Percentiles rank a stretch among this genome's conserved stretches.
phyloP scores from a whole-genome alignment of 1,140 invertebrate genomes.

The Drepana arcuata region DNA sequence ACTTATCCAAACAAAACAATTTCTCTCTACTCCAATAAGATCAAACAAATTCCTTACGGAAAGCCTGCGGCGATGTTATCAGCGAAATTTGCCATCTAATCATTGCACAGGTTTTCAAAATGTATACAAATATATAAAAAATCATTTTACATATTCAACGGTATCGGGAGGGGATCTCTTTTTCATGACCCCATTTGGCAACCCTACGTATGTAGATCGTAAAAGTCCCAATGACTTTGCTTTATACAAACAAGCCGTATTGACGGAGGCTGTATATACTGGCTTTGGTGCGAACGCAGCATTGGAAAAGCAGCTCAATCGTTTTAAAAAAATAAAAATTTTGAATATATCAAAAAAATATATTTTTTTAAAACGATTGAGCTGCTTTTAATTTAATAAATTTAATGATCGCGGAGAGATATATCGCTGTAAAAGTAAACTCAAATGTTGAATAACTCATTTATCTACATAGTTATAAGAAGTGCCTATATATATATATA shows the following conservation, averaged over 20 bases:
- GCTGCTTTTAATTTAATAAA: too few species aligned
- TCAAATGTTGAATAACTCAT: too few species aligned
- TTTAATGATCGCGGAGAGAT: too few species aligned
- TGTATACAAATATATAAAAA: conserved; percentile 18
- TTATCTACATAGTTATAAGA: too few species aligned
- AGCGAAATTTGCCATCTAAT: conserved; percentile 8
- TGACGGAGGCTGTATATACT: conserved; percentile 4
- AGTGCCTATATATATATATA: too few species aligned
- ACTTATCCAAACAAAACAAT: conserved; percentile 2
- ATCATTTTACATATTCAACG: conserved; percentile 32
- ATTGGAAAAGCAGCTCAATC: too few species aligned
- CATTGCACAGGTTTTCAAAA: conserved; percentile 7
- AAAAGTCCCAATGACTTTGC: conserved; percentile 29
- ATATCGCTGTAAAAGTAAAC: too few species aligned
- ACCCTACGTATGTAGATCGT: conserved; percentile 26
- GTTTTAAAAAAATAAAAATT: too few species aligned
- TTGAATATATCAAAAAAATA: too few species aligned
- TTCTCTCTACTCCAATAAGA: not conserved
- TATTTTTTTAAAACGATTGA: too few species aligned
- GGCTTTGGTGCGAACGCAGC: conserved; percentile 3
- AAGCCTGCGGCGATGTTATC: conserved; percentile 1
- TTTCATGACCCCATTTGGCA: conserved; percentile 54
- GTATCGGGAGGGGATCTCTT: conserved; percentile 33
- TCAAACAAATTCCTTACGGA: not conserved
- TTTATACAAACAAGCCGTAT: conserved; percentile 29